Evolutionary conservation across 1,140 invertebrate species (phyloP).

Genomic region (Fopius arisanus): DNA sequence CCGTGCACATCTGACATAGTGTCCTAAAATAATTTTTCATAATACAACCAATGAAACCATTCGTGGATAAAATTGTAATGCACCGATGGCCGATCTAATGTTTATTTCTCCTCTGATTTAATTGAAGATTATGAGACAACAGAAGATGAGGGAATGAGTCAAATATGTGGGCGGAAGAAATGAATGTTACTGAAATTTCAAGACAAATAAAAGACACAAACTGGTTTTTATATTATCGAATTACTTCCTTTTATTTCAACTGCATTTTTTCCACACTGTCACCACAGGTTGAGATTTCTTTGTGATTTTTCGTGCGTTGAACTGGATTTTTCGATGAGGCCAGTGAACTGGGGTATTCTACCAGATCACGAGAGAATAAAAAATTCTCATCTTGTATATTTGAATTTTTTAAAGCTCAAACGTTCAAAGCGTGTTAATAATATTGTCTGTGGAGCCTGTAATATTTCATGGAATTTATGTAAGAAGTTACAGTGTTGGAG

Average conservation of each 20-base stretch:
- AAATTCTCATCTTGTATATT: too few relatives aligned
- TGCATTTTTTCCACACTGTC: slow-evolving; percentile 1
- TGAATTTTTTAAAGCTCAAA: too few relatives aligned
- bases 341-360: neutral
- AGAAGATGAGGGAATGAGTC: slow-evolving; percentile 25
- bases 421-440: too few relatives aligned
- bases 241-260: slow-evolving; percentile 10
- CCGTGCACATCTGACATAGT: neutral
- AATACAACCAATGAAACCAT: neutral
- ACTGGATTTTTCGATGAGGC: neutral
- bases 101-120: neutral
- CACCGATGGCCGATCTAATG: neutral
- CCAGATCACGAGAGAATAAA: neutral
- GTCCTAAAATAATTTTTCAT: neutral
- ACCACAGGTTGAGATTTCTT: neutral
- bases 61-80: neutral
- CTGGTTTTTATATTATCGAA: slow-evolving; percentile 42
- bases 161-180: slow-evolving; percentile 20
- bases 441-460: too few relatives aligned
- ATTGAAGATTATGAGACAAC: neutral
- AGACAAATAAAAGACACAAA: slow-evolving; percentile 42
- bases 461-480: too few relatives aligned
- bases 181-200: slow-evolving; percentile 44
- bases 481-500: too few relatives aligned
- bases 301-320: slow-evolving; percentile 7